A percentile compares a stretch with the other conserved stretches of the same genome.
These are phyloP conservation scores for Steinernema carpocapsae DNA, from an alignment of 2,888 invertebrate species.

Conservation along the genomic window DNA sequence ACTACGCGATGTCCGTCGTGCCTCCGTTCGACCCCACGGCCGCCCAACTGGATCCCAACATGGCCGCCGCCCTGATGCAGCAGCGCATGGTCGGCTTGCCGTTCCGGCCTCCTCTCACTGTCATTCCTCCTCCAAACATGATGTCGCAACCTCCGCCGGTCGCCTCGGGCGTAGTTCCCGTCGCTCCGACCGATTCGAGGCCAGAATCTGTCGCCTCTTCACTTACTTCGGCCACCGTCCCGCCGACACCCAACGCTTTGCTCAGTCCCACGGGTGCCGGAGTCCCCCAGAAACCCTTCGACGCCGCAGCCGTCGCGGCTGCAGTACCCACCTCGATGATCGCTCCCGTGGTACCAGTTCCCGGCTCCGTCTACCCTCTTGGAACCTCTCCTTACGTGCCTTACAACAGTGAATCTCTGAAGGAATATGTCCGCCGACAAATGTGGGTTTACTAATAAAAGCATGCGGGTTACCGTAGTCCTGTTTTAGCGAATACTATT, in stretches of 20 bases:
- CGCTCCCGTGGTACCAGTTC: constrained; percentile 41
- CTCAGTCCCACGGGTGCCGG: constrained; percentile 46
- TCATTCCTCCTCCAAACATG: constrained; percentile 46
- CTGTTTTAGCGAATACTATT: constrained; percentile 90
- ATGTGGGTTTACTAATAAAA: constrained; percentile 54
- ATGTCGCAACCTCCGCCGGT: constrained; percentile 34
- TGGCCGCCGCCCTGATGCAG: constrained; percentile 43
- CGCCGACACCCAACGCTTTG: constrained; percentile 48
- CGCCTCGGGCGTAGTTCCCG: constrained; percentile 6
- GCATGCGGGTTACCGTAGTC: background rate
- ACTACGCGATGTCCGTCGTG: constrained; percentile 62
- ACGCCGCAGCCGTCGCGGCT: constrained; percentile 35
- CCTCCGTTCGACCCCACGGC: constrained; percentile 62
- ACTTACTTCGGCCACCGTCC: constrained; percentile 46
- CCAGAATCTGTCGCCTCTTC: constrained; percentile 52
- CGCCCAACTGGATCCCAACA: constrained; percentile 38
- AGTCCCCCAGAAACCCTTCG: constrained; percentile 28
- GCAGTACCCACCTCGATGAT: constrained; percentile 47
- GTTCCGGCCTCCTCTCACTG: constrained; percentile 53
- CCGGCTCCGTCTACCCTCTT: constrained; percentile 33
- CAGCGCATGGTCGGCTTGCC: constrained; percentile 54
- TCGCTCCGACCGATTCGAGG: constrained; percentile 41
- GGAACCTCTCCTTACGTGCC: constrained; percentile 33
- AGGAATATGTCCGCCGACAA: constrained; percentile 67
- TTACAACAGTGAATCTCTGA: constrained; percentile 57